Evolutionary conservation across 1,140 invertebrate genomes (phyloP).

Genomic region (Platyscapa corneri): DNA sequence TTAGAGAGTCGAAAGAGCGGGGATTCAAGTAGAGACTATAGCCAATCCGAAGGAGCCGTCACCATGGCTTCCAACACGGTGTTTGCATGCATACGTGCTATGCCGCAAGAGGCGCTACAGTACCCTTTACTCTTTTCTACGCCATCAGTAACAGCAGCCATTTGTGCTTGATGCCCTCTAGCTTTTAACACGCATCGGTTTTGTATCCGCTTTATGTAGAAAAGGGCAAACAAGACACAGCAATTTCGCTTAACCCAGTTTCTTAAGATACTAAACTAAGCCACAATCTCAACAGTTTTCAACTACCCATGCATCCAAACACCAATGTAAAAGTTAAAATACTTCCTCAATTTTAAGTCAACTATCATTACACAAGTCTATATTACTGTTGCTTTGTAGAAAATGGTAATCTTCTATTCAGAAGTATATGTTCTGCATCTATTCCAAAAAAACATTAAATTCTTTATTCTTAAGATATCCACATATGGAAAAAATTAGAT

Average conservation of each 20-base stretch:
- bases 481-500: too few species aligned
- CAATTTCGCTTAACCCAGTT: slow-evolving; percentile 66
- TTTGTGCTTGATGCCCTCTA: too few species aligned
- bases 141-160: not conserved
- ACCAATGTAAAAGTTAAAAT: not conserved
- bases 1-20: not conserved
- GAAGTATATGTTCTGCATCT: too few species aligned
- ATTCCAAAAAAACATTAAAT: too few species aligned
- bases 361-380: too few species aligned
- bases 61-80: slow-evolving; percentile 68
- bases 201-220: not conserved
- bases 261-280: slow-evolving; percentile 58
- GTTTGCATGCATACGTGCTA: slow-evolving; percentile 66
- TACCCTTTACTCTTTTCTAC: not conserved
- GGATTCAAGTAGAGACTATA: slow-evolving; percentile 72
- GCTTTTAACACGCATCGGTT: not conserved
- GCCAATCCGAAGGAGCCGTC: slow-evolving; percentile 74
- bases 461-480: too few species aligned
- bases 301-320: not conserved
- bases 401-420: too few species aligned
- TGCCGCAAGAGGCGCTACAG: slow-evolving; percentile 6
- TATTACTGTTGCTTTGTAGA: too few species aligned
- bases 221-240: not conserved
- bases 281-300: not conserved
- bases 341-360: not conserved